A percentile compares a stretch with the other conserved stretches of the same genome.
These are phyloP conservation scores for Hyles vespertilio DNA, from an alignment of 1,140 invertebrate species.

Conservation along the genomic window DNA sequence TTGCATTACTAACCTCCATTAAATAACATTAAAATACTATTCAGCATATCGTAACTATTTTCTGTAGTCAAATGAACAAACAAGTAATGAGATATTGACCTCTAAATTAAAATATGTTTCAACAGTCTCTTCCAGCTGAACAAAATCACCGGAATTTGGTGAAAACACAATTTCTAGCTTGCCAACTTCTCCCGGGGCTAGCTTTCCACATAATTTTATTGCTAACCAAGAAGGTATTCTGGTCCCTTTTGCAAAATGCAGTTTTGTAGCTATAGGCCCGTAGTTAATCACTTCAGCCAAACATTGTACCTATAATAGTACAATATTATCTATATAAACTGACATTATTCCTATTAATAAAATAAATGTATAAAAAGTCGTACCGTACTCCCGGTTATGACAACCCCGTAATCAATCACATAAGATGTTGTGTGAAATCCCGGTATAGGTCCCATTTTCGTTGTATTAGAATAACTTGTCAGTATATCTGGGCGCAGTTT, in stretches of 20 bases:
- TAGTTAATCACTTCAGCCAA: slow-evolving; percentile 59
- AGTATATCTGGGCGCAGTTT: slow-evolving; percentile 46
- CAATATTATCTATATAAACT: slow-evolving; percentile 3
- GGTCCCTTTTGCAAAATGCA: slow-evolving; percentile 51
- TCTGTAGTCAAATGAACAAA: no score
- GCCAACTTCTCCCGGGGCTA: slow-evolving; percentile 52
- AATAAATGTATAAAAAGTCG: slow-evolving; percentile 7
- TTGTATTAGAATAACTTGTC: slow-evolving; percentile 24
- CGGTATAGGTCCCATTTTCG: slow-evolving; percentile 46
- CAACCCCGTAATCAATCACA: slow-evolving; percentile 60
- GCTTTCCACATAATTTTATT: slow-evolving; percentile 56
- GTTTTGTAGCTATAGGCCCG: slow-evolving; percentile 51
- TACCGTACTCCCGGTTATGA: slow-evolving; percentile 60
- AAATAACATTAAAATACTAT: no score
- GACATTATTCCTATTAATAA: neutral
- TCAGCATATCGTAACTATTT: no score
- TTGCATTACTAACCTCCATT: no score
- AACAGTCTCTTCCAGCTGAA: slow-evolving; percentile 53
- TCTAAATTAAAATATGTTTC: slow-evolving; percentile 53
- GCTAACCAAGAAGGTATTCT: slow-evolving; percentile 43
- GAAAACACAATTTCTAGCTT: slow-evolving; percentile 54
- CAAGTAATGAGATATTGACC: slow-evolving; percentile 18
- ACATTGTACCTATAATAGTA: slow-evolving; percentile 47
- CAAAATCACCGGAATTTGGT: slow-evolving; percentile 47
- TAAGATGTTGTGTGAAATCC: slow-evolving; percentile 57